phyloP scores from a whole-genome alignment of 2,113 vertebrate species.

The Eclectus roratus region DNA sequence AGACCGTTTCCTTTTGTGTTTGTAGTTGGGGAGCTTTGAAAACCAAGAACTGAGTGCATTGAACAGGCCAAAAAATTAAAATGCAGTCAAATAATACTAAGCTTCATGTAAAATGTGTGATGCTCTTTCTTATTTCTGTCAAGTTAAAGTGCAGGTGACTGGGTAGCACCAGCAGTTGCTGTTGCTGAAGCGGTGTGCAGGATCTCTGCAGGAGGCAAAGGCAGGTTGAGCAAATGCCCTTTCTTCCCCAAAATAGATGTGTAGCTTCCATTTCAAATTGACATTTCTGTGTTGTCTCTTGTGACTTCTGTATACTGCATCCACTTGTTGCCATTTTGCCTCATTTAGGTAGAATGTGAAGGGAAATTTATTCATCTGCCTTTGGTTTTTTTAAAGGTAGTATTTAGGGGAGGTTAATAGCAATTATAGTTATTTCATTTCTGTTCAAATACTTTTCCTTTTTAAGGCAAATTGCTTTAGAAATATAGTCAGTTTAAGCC shows the following conservation, averaged over 20 bases:
- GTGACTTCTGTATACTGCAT: neutral
- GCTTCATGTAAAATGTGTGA: neutral
- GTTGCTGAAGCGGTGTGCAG: neutral
- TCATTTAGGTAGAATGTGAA: neutral
- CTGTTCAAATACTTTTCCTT: neutral
- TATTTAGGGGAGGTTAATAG: neutral
- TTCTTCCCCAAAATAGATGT: neutral
- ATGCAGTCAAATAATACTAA: neutral
- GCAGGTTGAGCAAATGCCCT: neutral
- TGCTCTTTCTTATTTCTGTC: neutral
- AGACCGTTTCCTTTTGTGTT: neutral
- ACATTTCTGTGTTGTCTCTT: neutral
- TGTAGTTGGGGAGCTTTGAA: neutral
- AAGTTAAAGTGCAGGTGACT: neutral
- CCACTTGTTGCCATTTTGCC: neutral
- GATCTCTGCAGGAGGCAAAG: neutral
- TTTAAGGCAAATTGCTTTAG: conserved; percentile 32
- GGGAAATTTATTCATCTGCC: neutral
- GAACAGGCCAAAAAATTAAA: rapidly evolving
- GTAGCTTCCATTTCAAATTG: neutral
- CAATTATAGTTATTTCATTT: neutral
- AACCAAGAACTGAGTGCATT: neutral
- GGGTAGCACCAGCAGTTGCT: neutral
- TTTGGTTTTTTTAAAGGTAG: neutral
- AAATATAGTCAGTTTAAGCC: conserved; percentile 22